Conservation (phyloP, 2,797 vertebrate species). For the Paratrypauchen microcephalus region DNA sequence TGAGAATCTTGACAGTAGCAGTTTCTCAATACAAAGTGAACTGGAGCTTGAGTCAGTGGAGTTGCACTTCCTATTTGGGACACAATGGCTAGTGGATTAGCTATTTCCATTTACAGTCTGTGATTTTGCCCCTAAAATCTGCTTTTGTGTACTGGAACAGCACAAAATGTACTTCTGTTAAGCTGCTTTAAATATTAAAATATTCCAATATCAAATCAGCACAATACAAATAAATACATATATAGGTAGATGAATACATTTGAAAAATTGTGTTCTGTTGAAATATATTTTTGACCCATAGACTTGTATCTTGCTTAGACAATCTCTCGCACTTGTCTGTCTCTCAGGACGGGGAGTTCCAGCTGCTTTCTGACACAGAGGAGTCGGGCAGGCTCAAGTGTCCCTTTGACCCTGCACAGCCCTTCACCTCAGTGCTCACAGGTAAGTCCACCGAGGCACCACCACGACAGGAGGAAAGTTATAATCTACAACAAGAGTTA, state of each 20-base stretch:
- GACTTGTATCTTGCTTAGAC: not conserved
- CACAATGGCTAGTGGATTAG: too few species aligned
- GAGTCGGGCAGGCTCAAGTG: conserved; percentile 98
- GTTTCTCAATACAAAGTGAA: too few species aligned
- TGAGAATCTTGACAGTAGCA: too few species aligned
- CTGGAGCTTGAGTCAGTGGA: too few species aligned
- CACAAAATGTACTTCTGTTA: conserved; percentile 15
- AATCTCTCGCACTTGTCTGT: not conserved
- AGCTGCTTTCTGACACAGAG: conserved; percentile 80
- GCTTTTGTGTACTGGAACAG: too few species aligned
- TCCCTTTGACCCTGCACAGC: conserved; percentile 93
- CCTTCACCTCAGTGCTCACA: conserved; percentile 93
- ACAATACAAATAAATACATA: too few species aligned
- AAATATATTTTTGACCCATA: not conserved
- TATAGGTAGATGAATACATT: too few species aligned
- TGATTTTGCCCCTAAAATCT: too few species aligned
- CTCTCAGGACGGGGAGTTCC: conserved; percentile 84
- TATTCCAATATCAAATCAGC: not conserved
- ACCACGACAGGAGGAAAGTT: too few species aligned
- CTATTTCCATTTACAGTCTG: too few species aligned
- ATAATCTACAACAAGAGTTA: too few species aligned
- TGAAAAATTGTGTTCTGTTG: not conserved
- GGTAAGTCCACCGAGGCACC: conserved; percentile 74
- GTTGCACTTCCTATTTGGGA: too few species aligned
- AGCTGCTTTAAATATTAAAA: not conserved